Base-by-base conservation (phyloP, 1,140 invertebrate genomes). In the Orchestia grillus region DNA sequence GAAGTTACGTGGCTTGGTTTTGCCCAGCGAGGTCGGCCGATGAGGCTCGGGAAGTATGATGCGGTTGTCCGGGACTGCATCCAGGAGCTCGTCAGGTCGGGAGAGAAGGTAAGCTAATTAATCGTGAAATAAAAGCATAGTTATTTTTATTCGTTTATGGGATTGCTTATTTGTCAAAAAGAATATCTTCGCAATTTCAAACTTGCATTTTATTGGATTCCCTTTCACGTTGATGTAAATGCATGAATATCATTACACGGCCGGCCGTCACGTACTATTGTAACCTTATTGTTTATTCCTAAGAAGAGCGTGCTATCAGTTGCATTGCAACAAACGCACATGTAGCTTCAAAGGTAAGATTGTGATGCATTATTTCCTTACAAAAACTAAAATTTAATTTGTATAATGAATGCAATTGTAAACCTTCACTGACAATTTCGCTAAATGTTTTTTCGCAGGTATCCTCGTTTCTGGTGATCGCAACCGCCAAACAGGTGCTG, bases 21-120 rank as follows among this genome's bases (percentile, higher is more conserved):
- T 97, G 97, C 97, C 92, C 97, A 97, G 53, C 96, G 97, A 62
- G 97, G 97, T 44, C 96, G 97, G 41, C 97, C 97, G 23, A 97
- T 97, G 96, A 90, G 97, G 43, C 96, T 97, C 40, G 97, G 97
- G 42, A 97, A 97, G 96, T 97, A 97, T 96, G 97, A 97, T 96
- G 97, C 97, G 95, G 96, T 97, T 57, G 97, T 97, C 88, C 97
- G 97, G 96, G 97, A 97, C 87, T 97, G 97, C 96, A 97, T 97
- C 62, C 96, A 97, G 96, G 97, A 97, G 95, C 96, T 97, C 41
- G 97, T 97, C 40, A 97, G 97, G 62, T 97, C 97, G 62, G 97
- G 97, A 45, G 97, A 97, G 96, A 97, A 97, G 96, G 97, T 97
- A 36, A 94, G 92, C 11, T 19, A 77, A 77, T 36, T 23, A 28